Percentiles rank a stretch among this genome's conserved stretches.
Conservation (phyloP, 2,797 vertebrate species). For the Peromyscus eremicus region DNA sequence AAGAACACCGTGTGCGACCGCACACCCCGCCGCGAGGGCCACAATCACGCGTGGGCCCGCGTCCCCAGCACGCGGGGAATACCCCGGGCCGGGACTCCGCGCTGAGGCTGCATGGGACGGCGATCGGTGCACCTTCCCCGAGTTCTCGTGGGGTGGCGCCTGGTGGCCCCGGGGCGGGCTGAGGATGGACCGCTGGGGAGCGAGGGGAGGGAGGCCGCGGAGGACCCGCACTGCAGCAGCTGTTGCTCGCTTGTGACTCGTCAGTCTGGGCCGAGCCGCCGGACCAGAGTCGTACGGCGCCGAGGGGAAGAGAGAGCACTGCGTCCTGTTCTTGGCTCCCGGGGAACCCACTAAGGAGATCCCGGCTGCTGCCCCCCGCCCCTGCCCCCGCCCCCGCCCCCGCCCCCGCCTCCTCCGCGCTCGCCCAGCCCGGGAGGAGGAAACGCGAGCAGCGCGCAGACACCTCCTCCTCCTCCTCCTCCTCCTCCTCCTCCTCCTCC, state of each 20-base stretch:
- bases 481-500: too few relatives aligned
- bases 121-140: neutral
- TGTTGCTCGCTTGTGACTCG: conserved; percentile 51
- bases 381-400: neutral
- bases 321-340: neutral
- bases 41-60: neutral
- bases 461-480: conserved; percentile 59
- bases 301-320: neutral
- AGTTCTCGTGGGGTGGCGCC: neutral
- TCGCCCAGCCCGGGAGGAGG: conserved; percentile 56
- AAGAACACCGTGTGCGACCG: conserved; percentile 32
- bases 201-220: conserved; percentile 8
- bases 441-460: conserved; percentile 77
- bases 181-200: neutral
- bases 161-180: neutral
- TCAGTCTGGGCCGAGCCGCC: neutral
- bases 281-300: neutral
- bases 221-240: conserved; percentile 81
- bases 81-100: neutral
- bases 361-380: conserved; percentile 42
- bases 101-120: neutral
- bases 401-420: conserved; percentile 62
- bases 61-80: neutral
- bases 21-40: conserved; percentile 56
- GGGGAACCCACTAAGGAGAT: neutral